Conservation (phyloP, 1,140 invertebrate genomes). For the Cryptotermes secundus region DNA sequence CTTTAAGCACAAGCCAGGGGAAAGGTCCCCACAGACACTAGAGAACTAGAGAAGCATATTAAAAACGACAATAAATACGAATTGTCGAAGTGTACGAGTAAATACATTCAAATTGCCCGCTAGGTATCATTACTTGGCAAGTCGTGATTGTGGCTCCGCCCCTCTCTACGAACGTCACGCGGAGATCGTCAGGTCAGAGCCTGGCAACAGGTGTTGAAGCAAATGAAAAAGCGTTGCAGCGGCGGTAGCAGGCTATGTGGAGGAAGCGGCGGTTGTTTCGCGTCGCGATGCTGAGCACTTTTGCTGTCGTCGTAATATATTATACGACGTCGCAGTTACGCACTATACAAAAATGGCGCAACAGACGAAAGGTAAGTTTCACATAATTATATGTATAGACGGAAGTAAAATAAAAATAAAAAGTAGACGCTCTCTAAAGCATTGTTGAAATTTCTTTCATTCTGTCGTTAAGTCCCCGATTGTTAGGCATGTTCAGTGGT, state of each 20-base stretch:
- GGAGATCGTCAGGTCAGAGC: too few relatives aligned
- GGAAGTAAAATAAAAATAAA: too few relatives aligned
- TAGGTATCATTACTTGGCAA: not conserved
- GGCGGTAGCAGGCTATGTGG: constrained; percentile 24
- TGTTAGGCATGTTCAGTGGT: too few relatives aligned
- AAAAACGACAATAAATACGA: too few relatives aligned
- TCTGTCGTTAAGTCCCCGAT: too few relatives aligned
- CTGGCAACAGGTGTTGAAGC: too few relatives aligned
- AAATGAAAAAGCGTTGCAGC: not conserved
- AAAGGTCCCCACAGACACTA: too few relatives aligned
- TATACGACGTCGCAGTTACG: constrained; percentile 25
- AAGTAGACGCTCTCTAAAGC: too few relatives aligned
- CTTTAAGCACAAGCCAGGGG: too few relatives aligned
- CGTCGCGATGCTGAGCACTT: constrained; percentile 25
- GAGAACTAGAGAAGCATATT: too few relatives aligned
- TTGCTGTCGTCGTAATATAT: constrained; percentile 26
- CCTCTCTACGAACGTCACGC: not conserved
- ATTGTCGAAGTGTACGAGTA: too few relatives aligned
- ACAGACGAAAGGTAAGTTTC: constrained; percentile 28
- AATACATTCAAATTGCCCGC: not conserved
- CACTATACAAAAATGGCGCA: constrained; percentile 21
- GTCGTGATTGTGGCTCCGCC: not conserved
- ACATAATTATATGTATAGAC: not conserved
- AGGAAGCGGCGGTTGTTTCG: constrained; percentile 30
- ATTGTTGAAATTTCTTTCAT: too few relatives aligned